Conservation (phyloP, 1,140 invertebrate species). For the Pachypsylla venusta region DNA sequence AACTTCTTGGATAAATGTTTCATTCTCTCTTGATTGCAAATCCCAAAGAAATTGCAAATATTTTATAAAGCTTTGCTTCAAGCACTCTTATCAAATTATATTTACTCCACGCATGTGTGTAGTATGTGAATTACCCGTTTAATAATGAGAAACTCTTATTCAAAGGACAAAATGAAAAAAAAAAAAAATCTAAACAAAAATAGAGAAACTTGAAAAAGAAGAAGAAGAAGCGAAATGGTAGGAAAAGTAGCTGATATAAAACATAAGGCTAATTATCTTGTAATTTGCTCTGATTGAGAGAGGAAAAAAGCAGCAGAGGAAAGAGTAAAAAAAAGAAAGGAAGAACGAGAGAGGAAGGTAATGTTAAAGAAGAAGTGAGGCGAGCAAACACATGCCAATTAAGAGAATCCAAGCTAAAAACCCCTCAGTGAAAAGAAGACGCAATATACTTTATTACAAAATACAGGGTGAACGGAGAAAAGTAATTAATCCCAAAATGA, state of each 20-base stretch:
- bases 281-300: background rate
- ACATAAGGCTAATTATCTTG: conserved; percentile 9
- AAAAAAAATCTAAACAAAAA: background rate
- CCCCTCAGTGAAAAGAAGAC: background rate
- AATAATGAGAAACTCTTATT: too few relatives aligned
- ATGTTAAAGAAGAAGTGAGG: conserved; percentile 8
- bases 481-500: too few relatives aligned
- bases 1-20: too few relatives aligned
- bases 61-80: too few relatives aligned
- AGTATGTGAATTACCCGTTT: too few relatives aligned
- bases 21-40: too few relatives aligned
- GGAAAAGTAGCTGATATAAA: conserved; percentile 8
- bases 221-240: background rate
- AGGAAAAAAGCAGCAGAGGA: conserved; percentile 10
- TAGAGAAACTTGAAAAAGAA: background rate
- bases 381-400: conserved; percentile 9
- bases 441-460: conserved; percentile 8
- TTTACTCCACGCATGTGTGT: too few relatives aligned
- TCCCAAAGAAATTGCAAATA: too few relatives aligned
- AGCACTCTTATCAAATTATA: too few relatives aligned
- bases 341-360: conserved; percentile 11
- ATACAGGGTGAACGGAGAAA: conserved; percentile 5
- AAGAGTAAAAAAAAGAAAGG: background rate
- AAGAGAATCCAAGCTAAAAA: conserved; percentile 6
- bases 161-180: background rate